Evolutionary conservation across 2,888 invertebrate species (phyloP), one percentile per base, ranked within the genome.

Genomic region (Galeopsomyia nigrocyanea): DNA sequence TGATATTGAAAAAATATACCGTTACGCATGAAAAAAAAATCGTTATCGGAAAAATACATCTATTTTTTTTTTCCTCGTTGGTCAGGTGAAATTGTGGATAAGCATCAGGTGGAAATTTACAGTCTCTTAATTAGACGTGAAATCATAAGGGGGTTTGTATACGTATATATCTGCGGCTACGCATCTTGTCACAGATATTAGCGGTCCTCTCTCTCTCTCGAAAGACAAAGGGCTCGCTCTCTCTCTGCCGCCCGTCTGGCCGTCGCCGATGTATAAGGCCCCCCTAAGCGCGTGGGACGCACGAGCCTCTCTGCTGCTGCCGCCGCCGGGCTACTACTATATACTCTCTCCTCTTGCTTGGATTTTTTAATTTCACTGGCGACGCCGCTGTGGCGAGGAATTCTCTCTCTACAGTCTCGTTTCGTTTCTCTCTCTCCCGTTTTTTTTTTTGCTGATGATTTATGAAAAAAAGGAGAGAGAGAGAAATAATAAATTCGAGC

Each of bases 191-290:
- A 63, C 64, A 67, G 71, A 68, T 64, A 71, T 67, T 71, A 71
- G 19, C 60, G n/a, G 21, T 47, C 6, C 26, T 49, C n/a, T 6
- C 31, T 58, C 58, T 39, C 17, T n/a, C 31, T 31, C 76, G 73
- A 76, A 80, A 81, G 81, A 81, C 80, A 79, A 79, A 80, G 80
- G 80, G 81, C 80, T 80, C 81, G 80, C 78, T 76, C 76, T 76
- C 78, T 78, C 51, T 56, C 79, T 77, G 78, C 79, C 76, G 78
- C 71, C 71, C 67, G 74, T 60, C 71, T 66, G 72, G 68, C 73
- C 74, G 67, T 63, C 75, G 74, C 72, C 70, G 66, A 74, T 63
- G 21, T 61, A 53, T 57, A 62, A 63, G 67, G 67, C 65, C 70
- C 57, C 79, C 79, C 79, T 79, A 71, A 63, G 78, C 76, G 77